These are phyloP conservation scores for Pantelozetes paolii DNA, from an alignment of 2,888 invertebrate species.

Conservation along the genomic window DNA sequence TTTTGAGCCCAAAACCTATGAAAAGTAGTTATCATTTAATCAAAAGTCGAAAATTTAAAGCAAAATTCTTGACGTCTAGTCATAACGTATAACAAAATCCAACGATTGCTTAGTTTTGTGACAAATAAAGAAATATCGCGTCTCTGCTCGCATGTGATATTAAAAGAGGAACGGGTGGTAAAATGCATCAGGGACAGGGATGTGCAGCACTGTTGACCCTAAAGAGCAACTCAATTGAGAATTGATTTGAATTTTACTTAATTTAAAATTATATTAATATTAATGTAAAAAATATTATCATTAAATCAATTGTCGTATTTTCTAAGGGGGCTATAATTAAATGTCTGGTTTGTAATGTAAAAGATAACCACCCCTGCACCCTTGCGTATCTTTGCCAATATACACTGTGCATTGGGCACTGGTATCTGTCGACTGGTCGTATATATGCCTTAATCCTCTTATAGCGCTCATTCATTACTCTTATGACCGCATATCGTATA, in stretches of 20 bases:
- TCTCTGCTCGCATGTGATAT: constrained; percentile 28
- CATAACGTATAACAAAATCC: background rate
- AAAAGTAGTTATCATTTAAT: constrained; percentile 19
- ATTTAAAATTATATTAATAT: too few species aligned
- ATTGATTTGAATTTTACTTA: too few species aligned
- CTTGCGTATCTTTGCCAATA: too few species aligned
- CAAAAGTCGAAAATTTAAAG: constrained; percentile 3
- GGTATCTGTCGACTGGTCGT: background rate
- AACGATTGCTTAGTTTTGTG: constrained; percentile 21
- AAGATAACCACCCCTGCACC: too few species aligned
- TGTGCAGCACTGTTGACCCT: too few species aligned
- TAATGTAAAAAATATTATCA: too few species aligned
- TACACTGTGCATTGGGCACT: too few species aligned
- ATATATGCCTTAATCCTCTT: constrained; percentile 33
- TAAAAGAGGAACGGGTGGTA: constrained; percentile 7
- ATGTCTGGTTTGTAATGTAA: too few species aligned
- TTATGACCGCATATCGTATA: constrained; percentile 9
- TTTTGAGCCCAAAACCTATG: constrained; percentile 3
- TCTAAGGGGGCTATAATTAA: too few species aligned
- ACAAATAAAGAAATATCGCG: constrained; percentile 22
- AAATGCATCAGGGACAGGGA: too few species aligned
- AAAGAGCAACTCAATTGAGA: too few species aligned
- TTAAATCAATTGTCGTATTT: too few species aligned
- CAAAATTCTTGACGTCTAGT: constrained; percentile 30
- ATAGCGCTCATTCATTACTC: constrained; percentile 29